A percentile compares a stretch with the other conserved stretches of the same genome.
These are phyloP conservation scores for Hirundichthys speculiger DNA, from an alignment of 2,113 vertebrate genomes.

Conservation along the genomic window DNA sequence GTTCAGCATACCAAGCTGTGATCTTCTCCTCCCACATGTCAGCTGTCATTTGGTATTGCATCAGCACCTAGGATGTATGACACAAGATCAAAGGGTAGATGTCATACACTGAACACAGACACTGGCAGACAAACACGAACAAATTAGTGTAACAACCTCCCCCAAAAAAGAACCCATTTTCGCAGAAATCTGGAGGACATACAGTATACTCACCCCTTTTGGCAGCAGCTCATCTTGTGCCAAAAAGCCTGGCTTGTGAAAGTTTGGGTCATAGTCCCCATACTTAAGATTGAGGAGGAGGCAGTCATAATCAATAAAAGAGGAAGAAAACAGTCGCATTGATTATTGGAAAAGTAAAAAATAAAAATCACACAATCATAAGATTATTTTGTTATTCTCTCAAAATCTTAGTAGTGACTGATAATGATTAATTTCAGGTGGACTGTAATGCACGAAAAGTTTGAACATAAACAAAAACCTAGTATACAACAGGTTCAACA, in stretches of 20 bases:
- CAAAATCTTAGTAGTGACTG: too few species aligned
- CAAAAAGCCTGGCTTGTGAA: constrained; percentile 90
- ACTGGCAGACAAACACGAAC: neutral
- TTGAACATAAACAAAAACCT: constrained; percentile 1
- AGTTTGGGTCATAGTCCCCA: constrained; percentile 90
- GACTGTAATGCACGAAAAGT: neutral
- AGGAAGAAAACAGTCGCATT: too few species aligned
- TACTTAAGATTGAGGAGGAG: constrained; percentile 72
- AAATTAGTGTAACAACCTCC: neutral
- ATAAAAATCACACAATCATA: too few species aligned
- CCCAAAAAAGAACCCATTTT: neutral
- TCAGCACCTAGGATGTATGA: constrained; percentile 83
- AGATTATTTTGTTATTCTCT: too few species aligned
- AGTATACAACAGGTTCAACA: too few species aligned
- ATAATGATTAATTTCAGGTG: neutral
- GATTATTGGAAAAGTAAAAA: too few species aligned
- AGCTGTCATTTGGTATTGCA: constrained; percentile 94
- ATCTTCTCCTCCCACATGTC: constrained; percentile 98
- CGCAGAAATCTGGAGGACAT: neutral
- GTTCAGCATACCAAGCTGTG: constrained; percentile 93
- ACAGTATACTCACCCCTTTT: constrained; percentile 83
- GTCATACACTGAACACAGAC: neutral
- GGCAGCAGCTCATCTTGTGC: constrained; percentile 90
- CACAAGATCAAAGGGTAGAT: neutral
- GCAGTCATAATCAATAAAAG: too few species aligned